Percentiles rank a stretch among this genome's conserved stretches.
phyloP scores from a whole-genome alignment of 2,113 vertebrate genomes.

The Epinephelus moara region DNA sequence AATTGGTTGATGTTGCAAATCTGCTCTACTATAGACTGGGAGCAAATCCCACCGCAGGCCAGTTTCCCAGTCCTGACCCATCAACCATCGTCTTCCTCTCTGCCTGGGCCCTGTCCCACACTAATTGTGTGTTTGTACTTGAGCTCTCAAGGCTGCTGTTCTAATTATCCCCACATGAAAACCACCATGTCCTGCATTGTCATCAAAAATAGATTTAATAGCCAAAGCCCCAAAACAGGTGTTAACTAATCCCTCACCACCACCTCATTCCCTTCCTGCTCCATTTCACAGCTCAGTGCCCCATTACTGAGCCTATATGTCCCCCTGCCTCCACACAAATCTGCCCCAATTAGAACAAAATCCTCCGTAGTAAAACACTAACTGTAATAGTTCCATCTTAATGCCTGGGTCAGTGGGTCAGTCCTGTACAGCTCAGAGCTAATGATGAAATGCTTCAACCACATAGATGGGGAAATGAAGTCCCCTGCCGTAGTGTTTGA shows the following conservation, averaged over 20 bases:
- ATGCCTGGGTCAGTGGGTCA: constrained; percentile 6
- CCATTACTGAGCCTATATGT: neutral
- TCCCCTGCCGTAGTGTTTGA: neutral
- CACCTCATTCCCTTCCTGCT: constrained; percentile 27
- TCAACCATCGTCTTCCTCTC: constrained; percentile 14
- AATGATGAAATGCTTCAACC: neutral
- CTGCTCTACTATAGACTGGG: neutral
- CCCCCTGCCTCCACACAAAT: neutral
- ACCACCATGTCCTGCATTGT: constrained; percentile 58
- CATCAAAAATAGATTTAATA: constrained; percentile 68
- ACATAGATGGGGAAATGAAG: neutral
- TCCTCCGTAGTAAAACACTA: constrained; percentile 29
- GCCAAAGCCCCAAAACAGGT: constrained; percentile 72
- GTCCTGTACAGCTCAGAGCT: neutral
- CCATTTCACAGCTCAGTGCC: constrained; percentile 6
- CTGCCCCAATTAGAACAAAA: constrained; percentile 6
- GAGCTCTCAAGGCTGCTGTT: constrained; percentile 64
- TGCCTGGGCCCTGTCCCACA: constrained; percentile 31
- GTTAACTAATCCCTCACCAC: constrained; percentile 34
- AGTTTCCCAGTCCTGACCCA: constrained; percentile 37
- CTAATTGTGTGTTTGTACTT: constrained; percentile 71
- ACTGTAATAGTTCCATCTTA: constrained; percentile 7
- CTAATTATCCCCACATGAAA: constrained; percentile 65
- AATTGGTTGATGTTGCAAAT: neutral
- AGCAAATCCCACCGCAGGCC: neutral